These are phyloP conservation scores for Rallus crepitans DNA, from an alignment of 2,797 vertebrate species.

Conservation along the genomic window DNA sequence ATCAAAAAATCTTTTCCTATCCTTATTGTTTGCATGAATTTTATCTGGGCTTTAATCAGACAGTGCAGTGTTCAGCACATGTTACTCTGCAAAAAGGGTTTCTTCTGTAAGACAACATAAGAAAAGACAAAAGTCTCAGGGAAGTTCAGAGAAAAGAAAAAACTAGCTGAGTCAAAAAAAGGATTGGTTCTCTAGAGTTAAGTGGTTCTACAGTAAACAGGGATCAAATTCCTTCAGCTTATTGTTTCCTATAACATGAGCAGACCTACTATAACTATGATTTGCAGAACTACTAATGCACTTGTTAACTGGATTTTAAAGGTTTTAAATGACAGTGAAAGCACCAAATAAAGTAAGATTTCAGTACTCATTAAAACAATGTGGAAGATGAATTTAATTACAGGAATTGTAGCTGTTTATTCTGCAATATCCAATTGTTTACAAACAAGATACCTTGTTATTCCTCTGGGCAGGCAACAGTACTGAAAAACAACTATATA, in stretches of 20 bases:
- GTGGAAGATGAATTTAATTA: background rate
- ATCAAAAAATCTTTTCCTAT: background rate
- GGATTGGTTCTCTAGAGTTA: background rate
- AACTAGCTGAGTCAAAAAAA: background rate
- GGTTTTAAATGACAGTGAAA: slow-evolving; percentile 5
- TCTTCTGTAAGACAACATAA: background rate
- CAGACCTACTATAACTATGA: background rate
- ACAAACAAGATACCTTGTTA: slow-evolving; percentile 42
- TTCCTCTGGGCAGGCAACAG: slow-evolving; percentile 24
- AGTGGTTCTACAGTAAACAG: background rate
- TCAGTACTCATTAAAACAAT: background rate
- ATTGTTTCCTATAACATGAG: background rate
- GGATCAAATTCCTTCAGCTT: background rate
- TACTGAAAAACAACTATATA: slow-evolving; percentile 32
- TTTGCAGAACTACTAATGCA: background rate
- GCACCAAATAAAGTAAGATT: background rate
- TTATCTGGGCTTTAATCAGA: background rate
- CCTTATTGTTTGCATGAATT: background rate
- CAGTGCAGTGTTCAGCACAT: background rate
- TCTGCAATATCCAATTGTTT: background rate
- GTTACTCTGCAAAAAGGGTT: background rate
- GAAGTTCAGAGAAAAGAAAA: slow-evolving; percentile 7
- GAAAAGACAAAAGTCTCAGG: background rate
- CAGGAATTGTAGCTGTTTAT: background rate
- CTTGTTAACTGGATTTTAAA: background rate